Evolutionary conservation across 2,113 vertebrate genomes (phyloP), one percentile per base, ranked within the genome.

Genomic region (Danio rerio): DNA sequence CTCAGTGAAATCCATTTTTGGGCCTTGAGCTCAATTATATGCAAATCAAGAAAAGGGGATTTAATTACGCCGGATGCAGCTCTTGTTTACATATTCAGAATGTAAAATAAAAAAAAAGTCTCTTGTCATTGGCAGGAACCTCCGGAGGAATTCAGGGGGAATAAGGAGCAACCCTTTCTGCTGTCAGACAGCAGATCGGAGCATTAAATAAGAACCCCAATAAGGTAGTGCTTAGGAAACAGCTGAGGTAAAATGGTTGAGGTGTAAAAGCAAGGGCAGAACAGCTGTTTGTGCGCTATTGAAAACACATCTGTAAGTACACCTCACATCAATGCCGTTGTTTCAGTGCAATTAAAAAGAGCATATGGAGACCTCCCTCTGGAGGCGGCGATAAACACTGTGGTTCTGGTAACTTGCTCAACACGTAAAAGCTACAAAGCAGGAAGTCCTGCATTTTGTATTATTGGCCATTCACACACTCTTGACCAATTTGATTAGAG

Each of bases 21-120:
- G 31, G n/a, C 73, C 45, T 69, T 62, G 13, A 78, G 71, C 65
- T 69, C 72, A 81, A 81, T 85, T 81, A 76, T 69, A 85, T 82
- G 78, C 65, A 85, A 81, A 81, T 85, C 42, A 85, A 43, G 74
- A 65, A 75, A 21, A 62, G 47, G 56, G 40, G 50, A 85, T 82
- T 85, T 85, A 85, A 85, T 85, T 85, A 82, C 56, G 15, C 49
- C 56, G 40, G 72, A 76, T 61, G 42, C 72, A n/a, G 45, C 13
- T 71, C 47, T 77, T 62, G 63, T 77, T 81, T 56, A 47, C 72
- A 82, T 63, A 50, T 63, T 77, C 58, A 63, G 56, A 55, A 15
- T 9, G 3, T 12, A 45, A 65, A 56, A 52, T 31, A 31, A 31
- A 31, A 31, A 31, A 31, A 21, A 49, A 42, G 47, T 45, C 80